Evolutionary conservation across 2,888 invertebrate genomes (phyloP).

Genomic region (Crematogaster levior): DNA sequence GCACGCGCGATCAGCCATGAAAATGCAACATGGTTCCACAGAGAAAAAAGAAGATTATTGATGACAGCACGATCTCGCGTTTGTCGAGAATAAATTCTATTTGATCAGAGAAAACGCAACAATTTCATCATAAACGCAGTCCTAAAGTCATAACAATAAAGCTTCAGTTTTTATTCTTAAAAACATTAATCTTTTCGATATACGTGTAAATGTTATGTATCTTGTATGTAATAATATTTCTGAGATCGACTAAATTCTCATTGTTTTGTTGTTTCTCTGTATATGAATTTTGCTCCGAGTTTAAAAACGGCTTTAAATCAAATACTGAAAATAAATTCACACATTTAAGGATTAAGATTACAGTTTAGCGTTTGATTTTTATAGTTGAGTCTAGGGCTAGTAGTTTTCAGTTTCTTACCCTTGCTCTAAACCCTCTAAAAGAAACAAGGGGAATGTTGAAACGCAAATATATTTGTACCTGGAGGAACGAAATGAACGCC

Average conservation of each 20-base stretch:
- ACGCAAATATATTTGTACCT: constrained; percentile 19
- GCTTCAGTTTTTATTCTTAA: not conserved
- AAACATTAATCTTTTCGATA: not conserved
- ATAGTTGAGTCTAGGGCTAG: constrained; percentile 14
- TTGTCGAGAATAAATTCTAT: not conserved
- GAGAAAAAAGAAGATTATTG: constrained; percentile 40
- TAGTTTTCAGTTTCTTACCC: constrained; percentile 29
- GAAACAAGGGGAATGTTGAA: constrained; percentile 23
- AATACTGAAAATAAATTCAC: not conserved
- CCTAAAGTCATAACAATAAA: not conserved
- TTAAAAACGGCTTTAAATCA: not conserved
- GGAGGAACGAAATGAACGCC: not conserved
- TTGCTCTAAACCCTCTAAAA: constrained; percentile 8
- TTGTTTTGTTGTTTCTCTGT: not conserved
- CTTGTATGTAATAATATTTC: not conserved
- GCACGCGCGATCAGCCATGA: constrained; percentile 61
- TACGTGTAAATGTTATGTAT: not conserved
- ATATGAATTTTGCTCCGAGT: not conserved
- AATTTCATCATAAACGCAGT: no score
- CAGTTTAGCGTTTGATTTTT: not conserved
- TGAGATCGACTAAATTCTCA: not conserved
- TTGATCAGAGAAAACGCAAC: not conserved
- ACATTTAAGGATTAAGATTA: constrained; percentile 14
- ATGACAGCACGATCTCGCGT: not conserved
- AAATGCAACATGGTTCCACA: constrained; percentile 49